Base-by-base conservation (phyloP, 2,888 invertebrate species). In the Elegia similella region DNA sequence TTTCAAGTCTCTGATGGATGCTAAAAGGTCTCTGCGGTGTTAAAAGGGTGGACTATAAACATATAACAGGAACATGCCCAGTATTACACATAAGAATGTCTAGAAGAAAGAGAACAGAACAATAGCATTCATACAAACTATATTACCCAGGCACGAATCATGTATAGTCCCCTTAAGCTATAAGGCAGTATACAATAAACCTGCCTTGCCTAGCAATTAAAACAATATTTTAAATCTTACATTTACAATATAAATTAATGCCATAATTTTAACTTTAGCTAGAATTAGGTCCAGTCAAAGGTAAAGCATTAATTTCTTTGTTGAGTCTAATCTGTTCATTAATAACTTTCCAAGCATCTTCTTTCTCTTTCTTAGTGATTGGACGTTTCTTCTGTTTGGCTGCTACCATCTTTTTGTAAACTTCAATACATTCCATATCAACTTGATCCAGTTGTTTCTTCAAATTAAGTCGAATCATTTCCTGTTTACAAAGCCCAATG, bases 301-400 rank as follows among this genome's bases (percentile, higher is more conserved):
- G 92, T 66, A 92, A 78, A 59, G 85, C 82, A 81, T 83, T 92
- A 16, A 92, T 91, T 80, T 92, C 92, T 72, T 92, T 92, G 63
- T 92, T 92, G 17, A 92, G 85, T 79, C 89, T 86, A 62, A 92
- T 93, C 70, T 94, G 94, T 70, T 95, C 95, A 77, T 94, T 94
- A 38, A 96, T 92, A 23, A 94, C 92, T 71, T 93, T 94, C 93
- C 95, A 94, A 7, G 96, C 96, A 78, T 95, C 94, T 60, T 97
- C 97, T 67, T 95, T 95, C 75, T 97, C 97, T 72, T 96, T 96
- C 68, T 94, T 94, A 32, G 95, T 94, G 5, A 96, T 93, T 7
- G 95, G 94, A 64, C 95, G 93, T 76, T 97, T 96, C 81, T 97
- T 97, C 75, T 96, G 95, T 69, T 97, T 96, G 0, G 95, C 94